Evolutionary conservation across 2,113 vertebrate species (phyloP).

Genomic region (Patagioenas fasciata): DNA sequence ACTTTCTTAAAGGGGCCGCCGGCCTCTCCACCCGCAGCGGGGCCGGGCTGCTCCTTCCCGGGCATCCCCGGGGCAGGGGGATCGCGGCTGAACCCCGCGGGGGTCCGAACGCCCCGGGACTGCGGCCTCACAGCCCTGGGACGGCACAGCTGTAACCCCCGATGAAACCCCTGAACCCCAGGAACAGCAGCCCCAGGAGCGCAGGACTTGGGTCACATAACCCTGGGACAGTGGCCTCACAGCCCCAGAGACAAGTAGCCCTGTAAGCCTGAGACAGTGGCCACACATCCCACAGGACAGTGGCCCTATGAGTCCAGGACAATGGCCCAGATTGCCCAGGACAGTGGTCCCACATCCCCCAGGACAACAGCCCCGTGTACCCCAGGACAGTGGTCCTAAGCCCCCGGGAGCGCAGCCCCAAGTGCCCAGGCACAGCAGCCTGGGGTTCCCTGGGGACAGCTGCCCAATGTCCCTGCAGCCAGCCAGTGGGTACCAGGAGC

Average conservation of each 20-base stretch:
- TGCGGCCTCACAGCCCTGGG: not conserved
- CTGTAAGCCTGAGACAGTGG: not conserved
- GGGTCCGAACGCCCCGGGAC: not conserved
- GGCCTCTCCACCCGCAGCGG: not conserved
- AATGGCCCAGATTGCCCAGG: not conserved
- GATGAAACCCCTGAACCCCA: not conserved
- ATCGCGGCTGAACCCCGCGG: not conserved
- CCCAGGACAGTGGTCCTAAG: not conserved
- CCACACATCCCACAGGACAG: not conserved
- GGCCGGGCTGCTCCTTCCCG: not conserved
- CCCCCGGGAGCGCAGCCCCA: too few relatives aligned
- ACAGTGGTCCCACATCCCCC: not conserved
- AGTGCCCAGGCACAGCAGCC: too few relatives aligned
- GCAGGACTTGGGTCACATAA: accelerated
- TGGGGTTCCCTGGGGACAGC: not conserved
- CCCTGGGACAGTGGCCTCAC: not conserved
- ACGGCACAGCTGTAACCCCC: accelerated
- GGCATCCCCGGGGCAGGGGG: not conserved
- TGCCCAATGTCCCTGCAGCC: not conserved
- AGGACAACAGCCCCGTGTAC: too few relatives aligned
- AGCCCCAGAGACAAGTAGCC: not conserved
- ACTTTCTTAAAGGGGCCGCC: conserved; percentile 75
- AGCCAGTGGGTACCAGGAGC: not conserved
- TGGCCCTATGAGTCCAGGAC: not conserved
- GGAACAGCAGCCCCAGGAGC: not conserved